Conservation (phyloP, 2,888 invertebrate species). For the Brenthis hecate region DNA sequence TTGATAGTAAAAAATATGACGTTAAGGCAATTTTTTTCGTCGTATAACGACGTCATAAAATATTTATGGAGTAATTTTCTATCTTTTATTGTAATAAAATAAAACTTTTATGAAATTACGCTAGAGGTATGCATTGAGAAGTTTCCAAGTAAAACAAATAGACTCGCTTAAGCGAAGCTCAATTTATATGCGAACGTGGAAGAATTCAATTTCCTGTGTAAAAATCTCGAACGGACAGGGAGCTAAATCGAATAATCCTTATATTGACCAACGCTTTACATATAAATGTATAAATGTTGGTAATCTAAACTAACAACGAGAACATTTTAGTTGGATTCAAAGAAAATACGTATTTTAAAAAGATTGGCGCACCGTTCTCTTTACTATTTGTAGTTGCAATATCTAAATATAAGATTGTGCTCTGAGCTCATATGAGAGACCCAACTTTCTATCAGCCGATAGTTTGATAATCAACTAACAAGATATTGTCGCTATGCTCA, state of each 20-base stretch:
- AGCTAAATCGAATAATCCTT: constrained; percentile 52
- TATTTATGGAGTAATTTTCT: not conserved
- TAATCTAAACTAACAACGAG: constrained; percentile 1
- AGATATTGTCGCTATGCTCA: too few species aligned
- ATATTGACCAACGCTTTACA: constrained; percentile 55
- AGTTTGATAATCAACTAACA: too few species aligned
- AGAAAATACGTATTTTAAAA: too few species aligned
- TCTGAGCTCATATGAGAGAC: too few species aligned
- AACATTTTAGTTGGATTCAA: not conserved
- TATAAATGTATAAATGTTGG: constrained; percentile 28
- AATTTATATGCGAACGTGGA: constrained; percentile 51
- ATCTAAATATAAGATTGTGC: too few species aligned
- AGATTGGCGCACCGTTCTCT: too few species aligned
- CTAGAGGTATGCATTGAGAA: constrained; percentile 17
- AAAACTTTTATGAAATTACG: constrained; percentile 9
- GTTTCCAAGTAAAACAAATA: constrained; percentile 42
- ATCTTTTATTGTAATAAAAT: not conserved
- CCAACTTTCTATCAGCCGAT: too few species aligned
- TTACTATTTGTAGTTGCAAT: too few species aligned
- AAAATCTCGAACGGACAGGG: constrained; percentile 53
- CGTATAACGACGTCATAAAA: too few species aligned
- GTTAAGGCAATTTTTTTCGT: too few species aligned
- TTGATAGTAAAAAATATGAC: too few species aligned
- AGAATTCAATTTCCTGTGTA: constrained; percentile 69
- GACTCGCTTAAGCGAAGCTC: constrained; percentile 44